Base-by-base conservation (phyloP, 2,888 invertebrate genomes). In the Lysandra coridon region DNA sequence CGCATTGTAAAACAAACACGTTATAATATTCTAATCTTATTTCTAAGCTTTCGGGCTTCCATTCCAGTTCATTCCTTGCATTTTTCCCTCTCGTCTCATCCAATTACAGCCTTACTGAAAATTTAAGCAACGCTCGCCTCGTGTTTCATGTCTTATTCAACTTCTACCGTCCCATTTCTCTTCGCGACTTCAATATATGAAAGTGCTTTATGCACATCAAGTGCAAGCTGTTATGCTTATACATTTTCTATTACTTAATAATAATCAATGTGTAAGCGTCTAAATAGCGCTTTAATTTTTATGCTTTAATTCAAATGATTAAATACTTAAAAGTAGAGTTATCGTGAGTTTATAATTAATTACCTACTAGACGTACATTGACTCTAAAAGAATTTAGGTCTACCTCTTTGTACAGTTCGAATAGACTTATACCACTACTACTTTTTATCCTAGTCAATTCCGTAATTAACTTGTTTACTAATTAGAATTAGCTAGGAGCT, bases 131-230 rank as follows among this genome's bases (percentile, higher is more conserved):
- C 62, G 3, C 64, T 23, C 10, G 23, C 30, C 3, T 23, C 62
- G 62, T 64, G 10, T 64, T 64, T 64, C 30, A 64, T 64, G 64
- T n/a, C 10, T 64, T 64, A 64, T 64, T 64, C 30, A 64, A 23
- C 30, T 23, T 64, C 10, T 10, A 7, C 23, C 2, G 23, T 64
- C 64, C 10, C 30, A 64, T 64, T 64, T 64, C 64, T 64, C 64
- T 30, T 64, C 12, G 64, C 64, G 30, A 64, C 64, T 64, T 7
- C 30, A 30, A 64, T 64, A 3, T 64, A 12, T 12, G 30, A 64
- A 30, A 64, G 64, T 64, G 30, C 12, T 10, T 30, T 64, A 64
- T 30, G 64, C 64, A 64, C 30, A 30, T 64, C 30, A 30, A 64
- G n/a, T 17, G 17, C n/a, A n/a, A 23, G 10, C 17, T 57, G 17